Conservation (phyloP, 1,140 invertebrate species). For the Drepana arcuata region DNA sequence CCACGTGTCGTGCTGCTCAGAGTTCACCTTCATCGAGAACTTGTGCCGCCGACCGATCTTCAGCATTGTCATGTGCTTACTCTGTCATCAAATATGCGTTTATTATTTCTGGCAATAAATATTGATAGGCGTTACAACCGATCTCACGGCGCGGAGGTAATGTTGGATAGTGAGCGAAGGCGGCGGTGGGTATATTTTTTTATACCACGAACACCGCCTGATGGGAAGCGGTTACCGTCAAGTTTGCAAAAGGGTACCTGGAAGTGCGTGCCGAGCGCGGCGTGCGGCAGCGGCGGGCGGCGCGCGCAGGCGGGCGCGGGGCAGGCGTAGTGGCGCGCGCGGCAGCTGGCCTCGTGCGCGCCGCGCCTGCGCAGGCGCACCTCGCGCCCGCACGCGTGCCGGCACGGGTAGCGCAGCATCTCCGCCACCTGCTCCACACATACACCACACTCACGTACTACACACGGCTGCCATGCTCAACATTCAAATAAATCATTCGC, state of each 20-base stretch:
- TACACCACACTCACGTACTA: neutral
- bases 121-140: no score
- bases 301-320: conserved; percentile 30
- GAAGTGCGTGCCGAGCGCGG: conserved; percentile 25
- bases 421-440: conserved; percentile 46
- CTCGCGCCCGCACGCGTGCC: conserved; percentile 54
- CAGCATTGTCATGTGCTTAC: conserved; percentile 26
- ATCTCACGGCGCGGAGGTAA: no score
- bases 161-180: no score
- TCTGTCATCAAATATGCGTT: no score
- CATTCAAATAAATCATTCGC: no score
- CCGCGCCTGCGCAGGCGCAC: conserved; percentile 36
- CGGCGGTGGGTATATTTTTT: no score
- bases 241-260: conserved; percentile 36
- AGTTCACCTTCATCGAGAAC: conserved; percentile 39
- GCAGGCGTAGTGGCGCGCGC: conserved; percentile 42
- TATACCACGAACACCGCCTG: no score
- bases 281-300: conserved; percentile 18
- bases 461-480: no score
- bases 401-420: conserved; percentile 60
- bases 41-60: conserved; percentile 30
- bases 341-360: conserved; percentile 50
- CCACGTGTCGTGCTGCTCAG: conserved; percentile 37
- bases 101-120: no score
- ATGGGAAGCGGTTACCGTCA: no score